Conservation (phyloP, 2,888 invertebrate species). For the Dichetophora obliterata region DNA sequence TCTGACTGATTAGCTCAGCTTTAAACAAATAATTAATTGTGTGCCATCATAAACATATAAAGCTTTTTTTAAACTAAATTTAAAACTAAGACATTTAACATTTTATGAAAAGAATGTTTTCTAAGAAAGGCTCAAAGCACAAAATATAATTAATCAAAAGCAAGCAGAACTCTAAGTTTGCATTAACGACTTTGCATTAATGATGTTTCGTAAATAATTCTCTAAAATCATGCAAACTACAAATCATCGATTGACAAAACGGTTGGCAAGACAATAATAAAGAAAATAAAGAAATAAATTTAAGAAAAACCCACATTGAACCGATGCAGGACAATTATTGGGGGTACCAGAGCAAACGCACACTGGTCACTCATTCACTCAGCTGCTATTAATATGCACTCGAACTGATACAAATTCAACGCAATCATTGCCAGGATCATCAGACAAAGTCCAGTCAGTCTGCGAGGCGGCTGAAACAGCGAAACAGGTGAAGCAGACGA, state of each 20-base stretch:
- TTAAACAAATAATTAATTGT: neutral
- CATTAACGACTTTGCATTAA: constrained; percentile 61
- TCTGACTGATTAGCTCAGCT: neutral
- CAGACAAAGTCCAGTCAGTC: constrained; percentile 37
- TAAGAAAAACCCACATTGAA: neutral
- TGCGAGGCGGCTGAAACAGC: constrained; percentile 9
- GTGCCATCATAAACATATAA: too few relatives aligned
- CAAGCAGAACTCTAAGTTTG: constrained; percentile 58
- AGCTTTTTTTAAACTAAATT: neutral
- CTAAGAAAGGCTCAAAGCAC: neutral
- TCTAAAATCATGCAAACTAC: constrained; percentile 51
- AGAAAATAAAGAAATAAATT: neutral
- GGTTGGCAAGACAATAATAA: constrained; percentile 46
- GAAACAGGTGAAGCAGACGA: constrained; percentile 45
- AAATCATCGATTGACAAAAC: constrained; percentile 65
- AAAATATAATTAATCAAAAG: constrained; percentile 52
- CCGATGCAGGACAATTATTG: neutral
- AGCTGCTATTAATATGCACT: neutral
- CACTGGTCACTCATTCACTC: constrained; percentile 59
- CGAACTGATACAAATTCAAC: constrained; percentile 42
- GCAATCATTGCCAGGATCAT: constrained; percentile 60
- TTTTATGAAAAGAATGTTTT: neutral
- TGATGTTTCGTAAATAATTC: constrained; percentile 50
- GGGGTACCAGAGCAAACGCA: constrained; percentile 59
- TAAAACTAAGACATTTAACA: too few relatives aligned